Base-by-base conservation (phyloP, 2,113 vertebrate genomes). In the Felis catus region DNA sequence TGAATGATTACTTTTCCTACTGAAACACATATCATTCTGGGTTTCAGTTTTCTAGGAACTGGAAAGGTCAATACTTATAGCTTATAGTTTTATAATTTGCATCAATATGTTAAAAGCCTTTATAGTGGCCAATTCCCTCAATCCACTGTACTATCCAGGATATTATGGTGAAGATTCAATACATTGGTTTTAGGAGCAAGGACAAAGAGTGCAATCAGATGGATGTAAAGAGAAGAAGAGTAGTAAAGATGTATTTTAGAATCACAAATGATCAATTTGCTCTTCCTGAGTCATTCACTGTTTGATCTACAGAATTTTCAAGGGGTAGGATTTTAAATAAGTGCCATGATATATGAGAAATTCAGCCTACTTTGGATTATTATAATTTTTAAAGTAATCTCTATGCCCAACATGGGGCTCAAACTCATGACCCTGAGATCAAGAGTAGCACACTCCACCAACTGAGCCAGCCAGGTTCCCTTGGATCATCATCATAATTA, bases 51-150 rank as follows among this genome's bases (percentile, higher is more conserved):
- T 93, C 76, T 29, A 9, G 66, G 51, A 90, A 51, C 55, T 88
- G n/a, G 31, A 33, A 13, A 94, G 31, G n/a, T 91, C 25, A 66
- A 9, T 92, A 39, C 70, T 33, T 88, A 79, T 10, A 80, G 58
- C 25, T 12, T 89, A 4, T 27, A 51, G 14, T 39, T 94, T 79
- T 79, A 45, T 63, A 92, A 73, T 87, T 68, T 90, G 19, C 29
- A 51, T 85, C n/a, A 88, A 5, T 80, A 58, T 86, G 53, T 95
- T 84, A 96, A 97, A 95, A 85, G 25, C 33, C 4, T 89, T 61
- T 1, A 16, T 66, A 79, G 63, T 73, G 68, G 3, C 25, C 58
- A 9, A 6, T 91, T 83, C 83, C 41, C 31, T 63, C 65, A 8
- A 70, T 63, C 31, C n/a, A 1, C 71, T 97, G 48, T 94, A 48